Base-by-base conservation (phyloP, 1,140 invertebrate genomes). In the Drosophila dunni region DNA sequence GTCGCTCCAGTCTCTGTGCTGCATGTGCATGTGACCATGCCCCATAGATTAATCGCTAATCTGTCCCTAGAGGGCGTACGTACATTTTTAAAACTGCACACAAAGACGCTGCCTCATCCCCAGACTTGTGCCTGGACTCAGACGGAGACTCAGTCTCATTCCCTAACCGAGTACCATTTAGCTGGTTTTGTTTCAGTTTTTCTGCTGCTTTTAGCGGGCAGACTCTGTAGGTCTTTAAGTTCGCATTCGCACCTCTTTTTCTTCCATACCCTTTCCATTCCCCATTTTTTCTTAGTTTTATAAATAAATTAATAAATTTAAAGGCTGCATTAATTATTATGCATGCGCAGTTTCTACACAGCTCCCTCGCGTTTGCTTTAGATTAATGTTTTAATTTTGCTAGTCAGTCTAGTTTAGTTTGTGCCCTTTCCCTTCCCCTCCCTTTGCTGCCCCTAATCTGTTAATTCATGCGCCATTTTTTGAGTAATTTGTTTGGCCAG, bases 281-380 rank as follows among this genome's bases (percentile, higher is more conserved):
- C n/a, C 36, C 6, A 15, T 56, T 58, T 50, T 42, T 48, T 29
- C 36, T 13, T 64, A 64, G 57, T 71, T 85, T 80, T 81, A 83
- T 83, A 88, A 90, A 90, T 90, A 90, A 89, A 88, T 90, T 90
- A 90, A 90, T 90, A 90, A 90, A 86, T 86, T 90, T 85, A 78
- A 83, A 67, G 45, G 61, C 73, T 45, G 77, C 75, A 81, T 90
- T 90, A 90, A 90, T 90, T 90, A 75, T 86, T 77, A 54, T 74
- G 84, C 84, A 83, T 57, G 83, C 68, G 57, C 53, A 56, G 53
- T 33, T 24, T 29, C 50, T 42, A n/a, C 17, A 7, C 53, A 56
- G 53, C 51, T 51, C 50, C 50, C 46, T 53, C 29, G 50, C 50
- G 33, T 9, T 58, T 29, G 24, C 65, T 29, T 34, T 42, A 84